Conservation (phyloP, 2,888 invertebrate species). For the Stramonita haemastoma region DNA sequence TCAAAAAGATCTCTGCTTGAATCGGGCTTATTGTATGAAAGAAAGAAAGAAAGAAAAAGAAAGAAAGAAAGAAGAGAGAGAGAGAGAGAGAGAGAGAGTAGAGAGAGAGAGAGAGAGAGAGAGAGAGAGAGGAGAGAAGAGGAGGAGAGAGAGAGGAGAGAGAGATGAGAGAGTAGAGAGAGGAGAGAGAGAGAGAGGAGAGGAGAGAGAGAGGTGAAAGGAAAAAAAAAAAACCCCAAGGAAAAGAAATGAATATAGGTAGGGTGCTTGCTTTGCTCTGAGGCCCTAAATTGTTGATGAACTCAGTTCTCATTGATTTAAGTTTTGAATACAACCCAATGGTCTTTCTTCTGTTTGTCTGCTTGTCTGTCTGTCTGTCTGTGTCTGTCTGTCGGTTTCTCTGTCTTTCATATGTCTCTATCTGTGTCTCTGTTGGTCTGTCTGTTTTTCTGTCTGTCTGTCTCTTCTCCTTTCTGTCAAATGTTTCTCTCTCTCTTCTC, state of each 20-base stretch:
- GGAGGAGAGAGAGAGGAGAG: neutral
- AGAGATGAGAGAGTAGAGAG: neutral
- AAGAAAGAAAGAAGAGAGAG: neutral
- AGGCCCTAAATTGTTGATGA: too few species aligned
- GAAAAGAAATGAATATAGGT: too few species aligned
- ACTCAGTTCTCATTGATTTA: too few species aligned
- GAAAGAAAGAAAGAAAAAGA: neutral
- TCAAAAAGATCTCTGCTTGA: too few species aligned
- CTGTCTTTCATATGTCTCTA: too few species aligned
- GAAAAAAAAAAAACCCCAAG: neutral
- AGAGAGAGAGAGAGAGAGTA: neutral
- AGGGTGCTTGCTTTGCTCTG: too few species aligned
- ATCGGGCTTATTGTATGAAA: neutral
- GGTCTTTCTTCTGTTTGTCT: neutral
- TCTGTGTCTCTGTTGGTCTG: too few species aligned
- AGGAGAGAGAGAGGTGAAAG: neutral
- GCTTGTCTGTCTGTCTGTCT: neutral
- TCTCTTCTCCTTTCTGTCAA: too few species aligned
- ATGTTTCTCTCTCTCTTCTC: too few species aligned
- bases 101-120: neutral
- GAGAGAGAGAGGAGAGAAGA: neutral
- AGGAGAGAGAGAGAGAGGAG: neutral
- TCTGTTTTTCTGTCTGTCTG: too few species aligned
- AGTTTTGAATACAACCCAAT: too few species aligned
- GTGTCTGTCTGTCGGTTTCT: neutral